A percentile compares a stretch with the other conserved stretches of the same genome.
Evolutionary conservation across 1,140 invertebrate genomes (phyloP).

Genomic region (Harpegnathos saltator): DNA sequence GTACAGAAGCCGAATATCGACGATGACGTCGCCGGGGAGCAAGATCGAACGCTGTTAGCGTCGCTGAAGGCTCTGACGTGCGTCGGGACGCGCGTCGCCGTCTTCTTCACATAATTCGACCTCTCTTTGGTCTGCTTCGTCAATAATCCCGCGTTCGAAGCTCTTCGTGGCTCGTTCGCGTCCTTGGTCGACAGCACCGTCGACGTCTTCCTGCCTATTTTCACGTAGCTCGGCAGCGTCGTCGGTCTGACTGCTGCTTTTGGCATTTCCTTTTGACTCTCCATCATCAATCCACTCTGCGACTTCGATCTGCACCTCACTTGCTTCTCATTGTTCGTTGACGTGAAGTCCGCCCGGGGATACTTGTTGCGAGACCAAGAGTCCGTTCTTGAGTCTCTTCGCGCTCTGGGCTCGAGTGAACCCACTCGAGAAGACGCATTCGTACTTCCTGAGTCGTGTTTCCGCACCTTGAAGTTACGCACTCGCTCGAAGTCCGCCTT

Average conservation of each 20-base stretch:
- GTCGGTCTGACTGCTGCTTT: slow-evolving; percentile 55
- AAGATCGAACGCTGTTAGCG: slow-evolving; percentile 67
- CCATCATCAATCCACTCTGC: slow-evolving; percentile 46
- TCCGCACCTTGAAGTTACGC: slow-evolving; percentile 23
- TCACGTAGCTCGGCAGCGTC: slow-evolving; percentile 79
- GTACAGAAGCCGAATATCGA: slow-evolving; percentile 84
- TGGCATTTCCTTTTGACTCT: slow-evolving; percentile 9
- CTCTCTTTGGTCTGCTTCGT: slow-evolving; percentile 74
- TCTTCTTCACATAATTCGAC: slow-evolving; percentile 72
- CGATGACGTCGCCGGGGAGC: slow-evolving; percentile 70
- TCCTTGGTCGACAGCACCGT: slow-evolving; percentile 65
- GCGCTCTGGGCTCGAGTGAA: background rate
- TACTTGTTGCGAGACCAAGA: slow-evolving; percentile 7
- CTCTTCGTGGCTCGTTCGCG: slow-evolving; percentile 43
- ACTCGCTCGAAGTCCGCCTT: slow-evolving; percentile 20
- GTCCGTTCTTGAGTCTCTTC: slow-evolving; percentile 2
- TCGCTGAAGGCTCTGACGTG: slow-evolving; percentile 71
- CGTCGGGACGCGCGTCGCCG: slow-evolving; percentile 25
- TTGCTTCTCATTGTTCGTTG: background rate
- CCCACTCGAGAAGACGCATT: background rate
- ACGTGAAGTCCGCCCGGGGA: slow-evolving; percentile 7
- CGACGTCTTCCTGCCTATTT: slow-evolving; percentile 75
- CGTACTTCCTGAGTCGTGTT: background rate
- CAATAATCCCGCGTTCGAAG: slow-evolving; percentile 55
- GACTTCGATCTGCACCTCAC: slow-evolving; percentile 55